Percentiles rank a stretch among this genome's conserved stretches.
Evolutionary conservation across 2,113 vertebrate species (phyloP).

Genomic region (Ammodytes marinus): DNA sequence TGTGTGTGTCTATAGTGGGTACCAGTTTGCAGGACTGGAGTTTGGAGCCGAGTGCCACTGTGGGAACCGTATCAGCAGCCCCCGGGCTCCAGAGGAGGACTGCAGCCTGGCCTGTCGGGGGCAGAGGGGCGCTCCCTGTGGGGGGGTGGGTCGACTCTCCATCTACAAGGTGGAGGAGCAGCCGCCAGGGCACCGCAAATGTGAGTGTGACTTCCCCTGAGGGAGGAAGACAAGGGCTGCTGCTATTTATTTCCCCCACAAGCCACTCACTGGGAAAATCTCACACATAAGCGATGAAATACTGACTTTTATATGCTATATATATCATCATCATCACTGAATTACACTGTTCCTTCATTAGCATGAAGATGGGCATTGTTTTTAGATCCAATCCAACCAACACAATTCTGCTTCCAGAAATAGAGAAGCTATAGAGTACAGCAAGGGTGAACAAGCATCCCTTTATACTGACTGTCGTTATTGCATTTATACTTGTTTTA

Average conservation of each 20-base stretch:
- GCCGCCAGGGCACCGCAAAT: slow-evolving; percentile 78
- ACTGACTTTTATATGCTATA: not conserved
- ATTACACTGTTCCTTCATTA: not conserved
- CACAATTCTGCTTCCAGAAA: not conserved
- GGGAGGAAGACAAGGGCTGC: not conserved
- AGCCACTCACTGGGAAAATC: not conserved
- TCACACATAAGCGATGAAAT: not conserved
- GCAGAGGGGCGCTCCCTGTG: slow-evolving; percentile 89
- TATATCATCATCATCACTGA: no score
- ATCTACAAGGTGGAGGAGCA: slow-evolving; percentile 90
- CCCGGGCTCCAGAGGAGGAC: slow-evolving; percentile 82
- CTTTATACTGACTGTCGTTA: not conserved
- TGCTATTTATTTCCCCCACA: slow-evolving; percentile 21
- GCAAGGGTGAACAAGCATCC: not conserved
- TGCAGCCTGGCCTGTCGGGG: slow-evolving; percentile 93
- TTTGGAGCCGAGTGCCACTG: slow-evolving; percentile 95
- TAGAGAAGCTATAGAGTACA: not conserved
- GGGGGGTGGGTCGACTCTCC: slow-evolving; percentile 91
- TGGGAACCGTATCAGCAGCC: slow-evolving; percentile 87
- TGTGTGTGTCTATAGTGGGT: slow-evolving; percentile 84
- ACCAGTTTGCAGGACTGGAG: slow-evolving; percentile 91
- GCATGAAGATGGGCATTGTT: no score
- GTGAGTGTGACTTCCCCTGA: slow-evolving; percentile 85
- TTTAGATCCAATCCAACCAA: not conserved
- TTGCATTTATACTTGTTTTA: not conserved